Evolutionary conservation across 2,113 vertebrate species (phyloP), one percentile per base, ranked within the genome.

Genomic region (Ammodytes dubius): DNA sequence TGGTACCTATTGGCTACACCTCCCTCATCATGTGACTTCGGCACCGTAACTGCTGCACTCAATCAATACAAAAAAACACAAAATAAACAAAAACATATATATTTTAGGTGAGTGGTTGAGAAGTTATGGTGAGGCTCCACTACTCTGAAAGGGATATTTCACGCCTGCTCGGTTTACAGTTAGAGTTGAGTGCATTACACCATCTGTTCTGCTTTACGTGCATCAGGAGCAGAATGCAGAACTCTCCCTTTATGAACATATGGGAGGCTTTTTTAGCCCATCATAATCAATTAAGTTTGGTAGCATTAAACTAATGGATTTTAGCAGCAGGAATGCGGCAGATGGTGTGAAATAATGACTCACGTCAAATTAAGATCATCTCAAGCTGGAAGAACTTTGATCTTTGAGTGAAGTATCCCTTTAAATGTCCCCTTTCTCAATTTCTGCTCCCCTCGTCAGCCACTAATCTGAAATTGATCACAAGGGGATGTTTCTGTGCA

Each of bases 1-100:
- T 96, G 77, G 97, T 99, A 77, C 97, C 97, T 0, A 97, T 99
- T 4, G 96, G 97, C 64, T 99, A 98, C 82, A 96, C 98, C 0
- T 99, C 98, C 35, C 96, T 99, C 0, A 96, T 99, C 82, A 90
- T 98, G 90, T 99, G 95, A 96, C 91, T 77, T 82, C 68, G 42
- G 68, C 70, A 27, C 47, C 68, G 47, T 76, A 83, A 85, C 86
- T 64, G 76, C 87, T 86, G 87, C 85, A 82, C 82, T 87, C 52
- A 79, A 79, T 79, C 82, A 80, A 87, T 70, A 61, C 45, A 67
- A 77, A 83, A 74, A 60, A 70, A 60, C 76, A 79, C 57, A 67
- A 74, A 54, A 68, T 39, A 60, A 82, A 86, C 19, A 61, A 47
- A 83, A 14, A 66, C 72, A 77, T 84, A 71, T 84, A 82, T 88